Evolutionary conservation across 1,140 invertebrate genomes (phyloP), one percentile per base, ranked within the genome.

Genomic region (Temnothorax curvispinosus): DNA sequence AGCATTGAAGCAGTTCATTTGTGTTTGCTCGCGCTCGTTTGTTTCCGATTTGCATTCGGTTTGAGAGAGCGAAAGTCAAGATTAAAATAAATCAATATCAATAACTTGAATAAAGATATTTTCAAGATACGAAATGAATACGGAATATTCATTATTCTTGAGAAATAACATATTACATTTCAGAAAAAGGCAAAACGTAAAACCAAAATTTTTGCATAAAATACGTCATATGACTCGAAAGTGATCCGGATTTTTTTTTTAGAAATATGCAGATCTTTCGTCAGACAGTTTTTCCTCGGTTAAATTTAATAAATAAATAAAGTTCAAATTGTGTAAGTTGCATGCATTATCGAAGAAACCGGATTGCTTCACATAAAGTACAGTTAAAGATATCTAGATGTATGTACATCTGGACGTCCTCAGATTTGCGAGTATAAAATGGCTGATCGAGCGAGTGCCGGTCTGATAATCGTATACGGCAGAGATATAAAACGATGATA

Each of bases 381-480:
- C 56, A 32, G 4, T 41, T 47, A 8, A 65, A 47, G 56, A 64
- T 21, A 38, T 85, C 60, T 65, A 56, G 52, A 64, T n/a, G 21
- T 13, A 27, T 27, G 35, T 13, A 50, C n/a, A 13, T 32, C n/a
- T 44, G 13, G 0, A 41, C 44, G 15, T 38, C 21, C 18, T 50
- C 18, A 47, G 15, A 15, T 65, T 50, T 35, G 15, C 27, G 44
- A 52, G 81, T 71, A 84, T 67, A 75, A 77, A 74, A 60, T 82
- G 87, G 90, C 87, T 90, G 89, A 86, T 88, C 85, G 84, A 87
- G 74, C 84, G 77, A 84, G 81, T 90, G 89, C 89, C 90, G 77
- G 54, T 90, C 52, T 64, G 77, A 75, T 78, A 88, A 91, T 27
- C 27, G 21, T 75, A 67, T 50, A 27, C 27, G 75, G n/a, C 2